These are phyloP conservation scores for Scaptomyza reducta DNA, from an alignment of 2,888 invertebrate genomes.

Conservation along the genomic window DNA sequence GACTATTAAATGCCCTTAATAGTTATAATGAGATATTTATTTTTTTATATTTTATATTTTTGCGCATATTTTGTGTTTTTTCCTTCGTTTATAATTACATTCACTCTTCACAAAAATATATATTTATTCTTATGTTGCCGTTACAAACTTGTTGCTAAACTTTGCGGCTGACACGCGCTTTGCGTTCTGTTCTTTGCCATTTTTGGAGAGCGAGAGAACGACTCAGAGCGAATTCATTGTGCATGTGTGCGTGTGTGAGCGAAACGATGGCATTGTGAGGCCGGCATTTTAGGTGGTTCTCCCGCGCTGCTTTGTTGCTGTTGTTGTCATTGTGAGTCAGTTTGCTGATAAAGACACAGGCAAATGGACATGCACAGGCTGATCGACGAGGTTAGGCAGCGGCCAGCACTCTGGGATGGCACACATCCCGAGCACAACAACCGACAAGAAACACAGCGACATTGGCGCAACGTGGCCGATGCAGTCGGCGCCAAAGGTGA, in stretches of 20 bases:
- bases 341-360: slow-evolving; percentile 74
- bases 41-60: too few relatives aligned
- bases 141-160: not conserved
- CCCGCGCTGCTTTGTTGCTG: slow-evolving; percentile 37
- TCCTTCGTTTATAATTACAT: too few relatives aligned
- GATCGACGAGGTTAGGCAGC: slow-evolving; percentile 71
- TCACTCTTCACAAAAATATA: too few relatives aligned
- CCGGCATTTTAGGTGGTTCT: slow-evolving; percentile 28
- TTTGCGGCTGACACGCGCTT: not conserved
- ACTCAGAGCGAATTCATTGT: not conserved
- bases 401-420: slow-evolving; percentile 77
- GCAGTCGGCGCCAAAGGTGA: slow-evolving; percentile 66
- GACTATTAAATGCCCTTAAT: slow-evolving; percentile 13
- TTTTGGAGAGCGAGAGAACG: slow-evolving; percentile 8
- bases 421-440: slow-evolving; percentile 69
- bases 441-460: slow-evolving; percentile 59
- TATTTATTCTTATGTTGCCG: not conserved
- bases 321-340: slow-evolving; percentile 68
- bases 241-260: not conserved
- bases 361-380: slow-evolving; percentile 76
- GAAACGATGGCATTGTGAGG: slow-evolving; percentile 9
- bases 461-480: slow-evolving; percentile 70
- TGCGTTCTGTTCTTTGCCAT: not conserved
- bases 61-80: too few relatives aligned
- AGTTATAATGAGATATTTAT: too few relatives aligned